Evolutionary conservation across 2,113 vertebrate genomes (phyloP), one percentile per base, ranked within the genome.

Genomic region (Rhegmatorhina hoffmannsi): DNA sequence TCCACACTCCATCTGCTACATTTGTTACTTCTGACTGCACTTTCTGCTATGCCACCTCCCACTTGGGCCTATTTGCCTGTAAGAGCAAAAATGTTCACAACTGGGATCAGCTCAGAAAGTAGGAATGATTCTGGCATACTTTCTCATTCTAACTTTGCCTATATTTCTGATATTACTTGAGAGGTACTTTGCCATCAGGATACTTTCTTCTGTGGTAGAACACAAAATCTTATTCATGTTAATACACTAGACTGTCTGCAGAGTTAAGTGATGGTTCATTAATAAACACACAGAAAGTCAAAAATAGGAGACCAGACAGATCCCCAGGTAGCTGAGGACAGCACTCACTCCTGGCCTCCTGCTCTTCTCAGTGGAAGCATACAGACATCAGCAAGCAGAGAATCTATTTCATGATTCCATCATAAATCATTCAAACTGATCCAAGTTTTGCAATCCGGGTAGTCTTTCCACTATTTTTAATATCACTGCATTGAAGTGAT

Each of bases 391-490:
- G 63, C n/a, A 85, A 93, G 64, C 2, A 83, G 92, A 92, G 6
- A 78, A 67, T 36, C 56, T 70, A 13, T 40, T 94, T 95, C 62
- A 60, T 12, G 2, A 67, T 87, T 82, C 31, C 56, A 89, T 33
- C 46, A 69, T 38, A 7, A 92, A 93, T 69, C 13, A 1, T 62
- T 94, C 50, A 74, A 78, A 72, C 24, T 43, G 58, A 89, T 82
- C 47, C 69, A 92, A 53, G 25, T 89, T 96, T 95, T 94, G 62
- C 78, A 84, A 23, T 33, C 25, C 80, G 21, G 44, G 40, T 74
- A 83, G 26, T 58, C 53, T 85, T 86, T 68, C n/a, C 24, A 50
- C 46, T 82, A 31, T 66, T 96, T 92, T 96, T 92, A 88, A 89
- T 95, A 89, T 46, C 40, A 44, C 47, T 78, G 24, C 60, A 88